A percentile compares a stretch with the other conserved stretches of the same genome.
Evolutionary conservation across 2,113 vertebrate genomes (phyloP).

Genomic region (Sebastes fasciatus): DNA sequence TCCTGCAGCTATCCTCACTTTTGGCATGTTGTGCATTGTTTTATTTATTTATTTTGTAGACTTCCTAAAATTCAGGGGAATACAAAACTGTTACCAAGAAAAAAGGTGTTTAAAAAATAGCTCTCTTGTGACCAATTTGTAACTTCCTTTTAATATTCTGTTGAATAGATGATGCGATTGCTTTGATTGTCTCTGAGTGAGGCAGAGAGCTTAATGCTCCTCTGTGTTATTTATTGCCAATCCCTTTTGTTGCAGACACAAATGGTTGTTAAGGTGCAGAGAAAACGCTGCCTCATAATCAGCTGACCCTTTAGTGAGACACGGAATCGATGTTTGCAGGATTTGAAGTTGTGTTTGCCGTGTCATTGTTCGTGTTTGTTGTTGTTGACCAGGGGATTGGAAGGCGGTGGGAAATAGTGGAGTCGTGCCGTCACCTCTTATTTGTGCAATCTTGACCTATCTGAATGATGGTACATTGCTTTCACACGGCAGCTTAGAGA

Average conservation of each 20-base stretch:
- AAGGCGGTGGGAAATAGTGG: not conserved
- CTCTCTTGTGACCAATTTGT: no score
- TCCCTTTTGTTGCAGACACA: not conserved
- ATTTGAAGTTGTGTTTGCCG: conserved; percentile 19
- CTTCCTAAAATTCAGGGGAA: not conserved
- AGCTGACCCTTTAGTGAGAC: conserved; percentile 20
- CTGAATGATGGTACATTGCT: not conserved
- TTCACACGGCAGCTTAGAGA: not conserved
- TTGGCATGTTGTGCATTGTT: not conserved
- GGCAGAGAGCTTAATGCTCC: not conserved
- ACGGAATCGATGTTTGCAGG: conserved; percentile 21
- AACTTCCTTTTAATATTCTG: no score
- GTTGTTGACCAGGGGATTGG: not conserved
- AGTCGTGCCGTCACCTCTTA: not conserved
- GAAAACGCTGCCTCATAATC: conserved; percentile 10
- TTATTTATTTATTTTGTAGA: not conserved
- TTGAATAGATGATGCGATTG: not conserved
- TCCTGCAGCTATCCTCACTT: not conserved
- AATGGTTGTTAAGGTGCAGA: conserved; percentile 9
- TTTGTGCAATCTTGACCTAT: not conserved
- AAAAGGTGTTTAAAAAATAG: no score
- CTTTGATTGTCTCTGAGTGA: not conserved
- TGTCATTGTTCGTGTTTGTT: conserved; percentile 7
- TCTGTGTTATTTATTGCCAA: not conserved
- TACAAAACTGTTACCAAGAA: not conserved